Conservation (phyloP, 2,113 vertebrate species). For the Labeo catla region DNA sequence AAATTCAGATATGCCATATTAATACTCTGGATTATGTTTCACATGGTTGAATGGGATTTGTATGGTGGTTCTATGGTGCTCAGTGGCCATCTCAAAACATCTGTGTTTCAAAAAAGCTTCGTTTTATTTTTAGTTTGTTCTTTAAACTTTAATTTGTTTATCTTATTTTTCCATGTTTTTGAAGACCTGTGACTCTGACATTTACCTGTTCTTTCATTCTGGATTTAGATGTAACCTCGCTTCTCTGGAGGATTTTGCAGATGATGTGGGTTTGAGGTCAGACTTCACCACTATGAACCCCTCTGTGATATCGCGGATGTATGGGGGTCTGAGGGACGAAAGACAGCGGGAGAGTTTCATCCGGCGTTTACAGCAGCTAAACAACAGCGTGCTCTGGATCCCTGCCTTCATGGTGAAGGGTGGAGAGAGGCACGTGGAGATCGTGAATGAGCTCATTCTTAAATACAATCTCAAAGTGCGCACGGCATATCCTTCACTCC, state of each 20-base stretch:
- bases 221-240: slow-evolving; percentile 87
- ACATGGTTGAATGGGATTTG: neutral
- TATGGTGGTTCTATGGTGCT: neutral
- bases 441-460: slow-evolving; percentile 87
- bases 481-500: slow-evolving; percentile 87
- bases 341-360: slow-evolving; percentile 85
- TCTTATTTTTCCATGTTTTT: neutral
- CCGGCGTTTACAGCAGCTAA: slow-evolving; percentile 83
- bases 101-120: neutral
- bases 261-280: slow-evolving; percentile 87
- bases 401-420: slow-evolving; percentile 93
- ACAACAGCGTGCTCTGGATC: slow-evolving; percentile 91
- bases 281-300: slow-evolving; percentile 95
- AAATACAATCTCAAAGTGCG: slow-evolving; percentile 83
- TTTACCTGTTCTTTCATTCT: slow-evolving; percentile 1
- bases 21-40: neutral
- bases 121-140: neutral
- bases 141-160: neutral
- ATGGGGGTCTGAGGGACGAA: slow-evolving; percentile 85
- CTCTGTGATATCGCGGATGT: slow-evolving; percentile 88
- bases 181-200: neutral
- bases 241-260: slow-evolving; percentile 83
- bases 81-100: neutral
- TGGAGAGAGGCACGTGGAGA: slow-evolving; percentile 87
- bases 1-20: neutral